phyloP scores from a whole-genome alignment of 2,113 vertebrate species.

The Meriones unguiculatus region DNA sequence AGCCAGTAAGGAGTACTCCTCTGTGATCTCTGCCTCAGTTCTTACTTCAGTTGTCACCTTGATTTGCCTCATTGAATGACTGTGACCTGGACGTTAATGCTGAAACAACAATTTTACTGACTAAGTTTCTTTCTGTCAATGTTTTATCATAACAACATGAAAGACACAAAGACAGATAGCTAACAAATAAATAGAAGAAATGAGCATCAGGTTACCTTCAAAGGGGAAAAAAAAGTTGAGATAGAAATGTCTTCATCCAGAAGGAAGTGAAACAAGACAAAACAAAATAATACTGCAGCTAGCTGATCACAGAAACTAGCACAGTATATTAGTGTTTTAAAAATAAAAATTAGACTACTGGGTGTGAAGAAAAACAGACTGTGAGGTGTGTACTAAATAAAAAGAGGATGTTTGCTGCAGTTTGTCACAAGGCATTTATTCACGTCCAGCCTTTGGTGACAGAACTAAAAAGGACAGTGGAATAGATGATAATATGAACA shows the following conservation, averaged over 20 bases:
- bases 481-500: neutral
- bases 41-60: neutral
- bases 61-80: neutral
- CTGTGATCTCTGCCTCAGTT: neutral
- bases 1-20: neutral
- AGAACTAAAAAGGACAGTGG: neutral
- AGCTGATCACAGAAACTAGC: neutral
- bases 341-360: neutral
- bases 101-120: neutral
- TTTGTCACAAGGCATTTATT: neutral
- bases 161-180: neutral
- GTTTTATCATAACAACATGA: neutral
- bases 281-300: neutral
- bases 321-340: neutral
- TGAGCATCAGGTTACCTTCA: neutral
- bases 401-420: neutral
- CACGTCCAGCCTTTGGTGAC: neutral
- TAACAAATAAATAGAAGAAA: neutral
- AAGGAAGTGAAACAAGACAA: slow-evolving; percentile 11
- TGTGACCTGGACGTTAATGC: neutral
- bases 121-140: neutral
- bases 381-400: neutral
- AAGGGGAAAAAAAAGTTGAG: neutral
- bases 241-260: neutral
- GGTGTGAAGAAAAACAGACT: neutral